Percentiles rank a stretch among this genome's conserved stretches.
Conservation (phyloP, 2,888 invertebrate species). For the Tethea ocularis region DNA sequence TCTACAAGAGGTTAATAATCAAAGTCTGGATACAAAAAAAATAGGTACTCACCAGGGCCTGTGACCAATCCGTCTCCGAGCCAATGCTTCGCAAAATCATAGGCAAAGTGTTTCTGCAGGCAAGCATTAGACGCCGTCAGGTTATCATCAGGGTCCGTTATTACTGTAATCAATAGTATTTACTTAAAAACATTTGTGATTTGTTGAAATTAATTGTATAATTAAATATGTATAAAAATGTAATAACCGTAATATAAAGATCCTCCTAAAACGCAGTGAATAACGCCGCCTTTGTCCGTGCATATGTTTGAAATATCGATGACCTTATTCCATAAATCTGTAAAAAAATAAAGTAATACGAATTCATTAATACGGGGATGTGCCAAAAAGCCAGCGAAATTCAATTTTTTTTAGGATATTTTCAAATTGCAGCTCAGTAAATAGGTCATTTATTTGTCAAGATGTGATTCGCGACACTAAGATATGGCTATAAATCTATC, state of each 20-base stretch:
- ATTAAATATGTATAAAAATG: not conserved
- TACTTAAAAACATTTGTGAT: too few relatives aligned
- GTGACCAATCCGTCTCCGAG: not conserved
- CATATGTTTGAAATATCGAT: not conserved
- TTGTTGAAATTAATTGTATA: too few relatives aligned
- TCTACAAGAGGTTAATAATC: too few relatives aligned
- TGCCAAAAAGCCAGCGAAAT: too few relatives aligned
- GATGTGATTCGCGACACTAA: too few relatives aligned
- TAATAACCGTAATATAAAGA: not conserved
- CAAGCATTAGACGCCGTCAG: constrained; percentile 15
- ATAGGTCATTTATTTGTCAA: too few relatives aligned
- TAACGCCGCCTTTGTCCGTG: not conserved
- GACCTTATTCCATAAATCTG: not conserved
- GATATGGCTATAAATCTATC: too few relatives aligned
- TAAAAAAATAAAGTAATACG: not conserved
- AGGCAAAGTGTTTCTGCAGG: not conserved
- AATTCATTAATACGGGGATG: too few relatives aligned
- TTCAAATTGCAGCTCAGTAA: too few relatives aligned
- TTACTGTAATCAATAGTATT: constrained; percentile 19
- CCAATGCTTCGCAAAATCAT: not conserved
- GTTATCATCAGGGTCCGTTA: constrained; percentile 36
- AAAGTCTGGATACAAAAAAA: too few relatives aligned
- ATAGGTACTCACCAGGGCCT: not conserved
- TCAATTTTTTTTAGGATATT: too few relatives aligned
- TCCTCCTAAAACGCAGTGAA: not conserved